phyloP scores from a whole-genome alignment of 92 coral and sea anemone species.

The Palythoa grandis region DNA sequence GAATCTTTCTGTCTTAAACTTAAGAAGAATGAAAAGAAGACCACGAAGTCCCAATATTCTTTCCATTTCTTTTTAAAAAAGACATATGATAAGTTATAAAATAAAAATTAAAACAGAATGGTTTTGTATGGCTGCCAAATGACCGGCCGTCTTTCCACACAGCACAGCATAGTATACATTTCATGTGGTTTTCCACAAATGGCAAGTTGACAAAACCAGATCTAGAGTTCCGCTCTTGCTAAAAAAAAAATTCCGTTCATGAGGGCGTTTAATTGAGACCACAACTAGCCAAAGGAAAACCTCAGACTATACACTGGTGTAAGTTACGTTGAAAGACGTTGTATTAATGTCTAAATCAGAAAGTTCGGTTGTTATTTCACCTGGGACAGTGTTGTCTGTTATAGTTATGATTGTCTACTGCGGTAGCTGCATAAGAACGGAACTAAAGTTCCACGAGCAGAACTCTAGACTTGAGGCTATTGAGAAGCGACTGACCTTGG shows the following conservation, averaged over 20 bases:
- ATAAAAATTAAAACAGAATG: no score
- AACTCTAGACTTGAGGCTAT: neutral
- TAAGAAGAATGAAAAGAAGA: no score
- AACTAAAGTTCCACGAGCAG: slow-evolving; percentile 19
- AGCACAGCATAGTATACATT: no score
- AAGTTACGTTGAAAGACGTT: neutral
- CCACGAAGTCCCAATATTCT: no score
- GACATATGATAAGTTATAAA: no score
- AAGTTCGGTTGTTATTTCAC: neutral
- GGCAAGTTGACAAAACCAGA: neutral
- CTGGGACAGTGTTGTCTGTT: slow-evolving; percentile 12
- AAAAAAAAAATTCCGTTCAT: neutral
- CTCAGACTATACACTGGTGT: neutral
- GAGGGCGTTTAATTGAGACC: no score
- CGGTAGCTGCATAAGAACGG: neutral
- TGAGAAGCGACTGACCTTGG: neutral
- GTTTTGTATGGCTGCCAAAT: neutral
- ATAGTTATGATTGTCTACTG: neutral
- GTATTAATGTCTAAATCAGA: neutral
- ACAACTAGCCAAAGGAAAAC: neutral
- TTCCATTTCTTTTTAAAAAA: no score
- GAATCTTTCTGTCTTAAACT: no score
- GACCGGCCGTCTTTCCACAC: neutral
- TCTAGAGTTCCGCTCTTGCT: slow-evolving; percentile 1
- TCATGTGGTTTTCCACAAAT: neutral